phyloP scores from a whole-genome alignment of 2,113 vertebrate species.

The Ahaetulla prasina region DNA sequence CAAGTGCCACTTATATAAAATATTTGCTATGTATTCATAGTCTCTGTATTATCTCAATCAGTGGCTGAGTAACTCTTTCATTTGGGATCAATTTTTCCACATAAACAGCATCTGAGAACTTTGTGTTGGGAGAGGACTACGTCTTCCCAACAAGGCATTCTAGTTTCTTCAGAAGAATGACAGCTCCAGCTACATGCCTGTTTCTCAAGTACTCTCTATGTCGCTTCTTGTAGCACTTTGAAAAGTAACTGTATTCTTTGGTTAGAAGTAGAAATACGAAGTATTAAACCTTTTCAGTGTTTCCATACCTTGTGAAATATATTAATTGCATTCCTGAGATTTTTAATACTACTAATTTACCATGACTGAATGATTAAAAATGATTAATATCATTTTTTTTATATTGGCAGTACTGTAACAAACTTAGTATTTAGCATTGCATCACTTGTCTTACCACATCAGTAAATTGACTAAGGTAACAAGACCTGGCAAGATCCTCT shows the following conservation, averaged over 20 bases:
- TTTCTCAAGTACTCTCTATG: background rate
- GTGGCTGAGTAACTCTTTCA: background rate
- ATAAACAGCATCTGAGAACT: background rate
- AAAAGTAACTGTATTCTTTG: background rate
- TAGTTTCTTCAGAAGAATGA: background rate
- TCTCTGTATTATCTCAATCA: background rate
- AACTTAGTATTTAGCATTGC: slow-evolving; percentile 21
- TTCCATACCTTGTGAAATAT: background rate
- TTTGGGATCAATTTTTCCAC: background rate
- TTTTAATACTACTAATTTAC: slow-evolving; percentile 4
- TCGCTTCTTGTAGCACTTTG: background rate
- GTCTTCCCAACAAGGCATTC: background rate
- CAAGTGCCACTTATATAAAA: background rate
- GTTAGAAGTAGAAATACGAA: background rate
- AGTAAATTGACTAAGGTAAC: slow-evolving; percentile 24
- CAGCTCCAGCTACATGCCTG: background rate
- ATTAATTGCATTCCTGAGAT: background rate
- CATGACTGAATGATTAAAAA: background rate
- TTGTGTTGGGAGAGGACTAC: background rate
- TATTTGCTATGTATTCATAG: background rate
- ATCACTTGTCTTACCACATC: slow-evolving; percentile 29
- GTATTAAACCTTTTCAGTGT: background rate
- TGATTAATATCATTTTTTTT: background rate
- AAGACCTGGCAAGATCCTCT: slow-evolving; percentile 47
- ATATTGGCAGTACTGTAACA: background rate